phyloP scores from a whole-genome alignment of 2,797 vertebrate genomes.

The Sebastes goodei region DNA sequence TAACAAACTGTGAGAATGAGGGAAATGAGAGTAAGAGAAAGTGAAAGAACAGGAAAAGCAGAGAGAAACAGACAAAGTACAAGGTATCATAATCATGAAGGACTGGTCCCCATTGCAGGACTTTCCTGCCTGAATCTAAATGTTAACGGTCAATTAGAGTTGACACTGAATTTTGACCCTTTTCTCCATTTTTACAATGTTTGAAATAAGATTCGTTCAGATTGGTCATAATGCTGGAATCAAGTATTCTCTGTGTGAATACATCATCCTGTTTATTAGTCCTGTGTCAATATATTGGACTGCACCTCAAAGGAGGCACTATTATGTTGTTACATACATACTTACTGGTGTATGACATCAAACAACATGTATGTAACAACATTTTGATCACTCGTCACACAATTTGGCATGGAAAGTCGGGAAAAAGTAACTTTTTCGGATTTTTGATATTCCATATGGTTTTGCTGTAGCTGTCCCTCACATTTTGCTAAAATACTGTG shows the following conservation, averaged over 20 bases:
- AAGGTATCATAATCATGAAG: neutral
- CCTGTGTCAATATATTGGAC: neutral
- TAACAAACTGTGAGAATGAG: neutral
- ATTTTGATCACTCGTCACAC: no score
- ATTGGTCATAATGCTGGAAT: slow-evolving; percentile 6
- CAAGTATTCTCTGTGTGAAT: neutral
- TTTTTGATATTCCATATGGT: no score
- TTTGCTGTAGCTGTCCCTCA: no score
- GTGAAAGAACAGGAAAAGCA: neutral
- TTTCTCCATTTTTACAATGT: slow-evolving; percentile 12
- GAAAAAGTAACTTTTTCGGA: no score
- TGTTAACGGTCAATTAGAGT: slow-evolving; percentile 40
- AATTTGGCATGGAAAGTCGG: no score
- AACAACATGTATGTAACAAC: neutral
- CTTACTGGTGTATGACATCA: neutral
- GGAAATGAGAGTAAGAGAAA: neutral
- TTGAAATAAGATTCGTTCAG: slow-evolving; percentile 16
- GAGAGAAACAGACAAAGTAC: neutral
- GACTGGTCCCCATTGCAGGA: slow-evolving; percentile 2
- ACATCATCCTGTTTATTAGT: neutral
- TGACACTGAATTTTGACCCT: slow-evolving; percentile 17
- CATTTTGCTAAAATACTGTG: no score
- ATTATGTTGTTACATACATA: neutral
- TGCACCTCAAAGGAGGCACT: neutral
- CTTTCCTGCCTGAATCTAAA: slow-evolving; percentile 34